A percentile compares a stretch with the other conserved stretches of the same genome.
These are phyloP conservation scores for Acronicta leporina DNA, from an alignment of 2,888 invertebrate species.

Conservation along the genomic window DNA sequence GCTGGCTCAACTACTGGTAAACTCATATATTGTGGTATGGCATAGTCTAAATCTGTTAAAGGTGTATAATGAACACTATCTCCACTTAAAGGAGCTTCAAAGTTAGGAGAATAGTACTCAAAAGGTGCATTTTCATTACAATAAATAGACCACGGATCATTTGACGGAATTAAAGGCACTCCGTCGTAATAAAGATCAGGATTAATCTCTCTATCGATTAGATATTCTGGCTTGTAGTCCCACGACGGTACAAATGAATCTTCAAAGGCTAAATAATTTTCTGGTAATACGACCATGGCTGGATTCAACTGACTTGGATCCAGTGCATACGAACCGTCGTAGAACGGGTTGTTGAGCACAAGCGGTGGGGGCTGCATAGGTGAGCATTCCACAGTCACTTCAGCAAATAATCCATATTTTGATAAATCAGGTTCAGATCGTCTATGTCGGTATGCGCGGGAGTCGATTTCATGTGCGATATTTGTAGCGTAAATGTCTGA, in stretches of 20 bases:
- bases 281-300: slow-evolving; percentile 80
- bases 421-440: slow-evolving; percentile 85
- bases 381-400: slow-evolving; percentile 76
- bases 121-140: slow-evolving; percentile 75
- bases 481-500: slow-evolving; percentile 76
- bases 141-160: slow-evolving; percentile 84
- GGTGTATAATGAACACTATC: slow-evolving; percentile 80
- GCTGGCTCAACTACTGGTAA: slow-evolving; percentile 77
- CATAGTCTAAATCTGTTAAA: slow-evolving; percentile 82
- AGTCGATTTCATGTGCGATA: slow-evolving; percentile 68
- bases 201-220: slow-evolving; percentile 71
- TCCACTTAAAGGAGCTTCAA: slow-evolving; percentile 71
- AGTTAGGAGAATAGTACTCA: slow-evolving; percentile 79
- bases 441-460: slow-evolving; percentile 68
- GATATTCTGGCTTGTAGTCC: slow-evolving; percentile 80
- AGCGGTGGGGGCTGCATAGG: slow-evolving; percentile 76
- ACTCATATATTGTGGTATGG: slow-evolving; percentile 82
- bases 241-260: slow-evolving; percentile 85
- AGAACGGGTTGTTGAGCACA: slow-evolving; percentile 87
- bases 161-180: slow-evolving; percentile 78
- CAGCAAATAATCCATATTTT: slow-evolving; percentile 80
- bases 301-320: slow-evolving; percentile 73
- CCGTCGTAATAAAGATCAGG: slow-evolving; percentile 79
- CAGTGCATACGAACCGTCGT: slow-evolving; percentile 81
- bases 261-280: slow-evolving; percentile 87